phyloP scores from a whole-genome alignment of 2,113 vertebrate genomes.

The Hippocampus barbouri region DNA sequence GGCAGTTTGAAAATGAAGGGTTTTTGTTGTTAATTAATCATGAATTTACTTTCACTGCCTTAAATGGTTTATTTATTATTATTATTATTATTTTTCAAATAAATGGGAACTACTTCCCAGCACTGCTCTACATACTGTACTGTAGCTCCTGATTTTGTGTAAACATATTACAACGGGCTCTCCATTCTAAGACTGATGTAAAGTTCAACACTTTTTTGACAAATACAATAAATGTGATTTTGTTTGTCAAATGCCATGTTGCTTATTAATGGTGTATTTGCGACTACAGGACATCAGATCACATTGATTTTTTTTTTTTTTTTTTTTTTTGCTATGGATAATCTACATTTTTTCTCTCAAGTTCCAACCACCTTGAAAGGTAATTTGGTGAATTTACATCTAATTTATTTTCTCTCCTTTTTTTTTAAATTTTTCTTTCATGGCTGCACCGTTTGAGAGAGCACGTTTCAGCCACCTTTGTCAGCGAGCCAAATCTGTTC shows the following conservation, averaged over 20 bases:
- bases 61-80: slow-evolving; percentile 98
- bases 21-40: not conserved
- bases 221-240: slow-evolving; percentile 99
- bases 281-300: not conserved
- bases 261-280: slow-evolving; percentile 60
- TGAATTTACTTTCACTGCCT: slow-evolving; percentile 75
- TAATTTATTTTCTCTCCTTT: slow-evolving; percentile 35
- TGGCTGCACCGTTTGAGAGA: slow-evolving; percentile 53
- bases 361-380: slow-evolving; percentile 56
- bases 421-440: slow-evolving; percentile 18
- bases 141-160: slow-evolving; percentile 87
- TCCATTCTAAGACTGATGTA: slow-evolving; percentile 96
- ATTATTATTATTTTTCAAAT: slow-evolving; percentile 59
- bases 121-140: slow-evolving; percentile 80
- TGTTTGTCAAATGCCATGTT: slow-evolving; percentile 84
- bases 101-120: slow-evolving; percentile 79
- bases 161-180: slow-evolving; percentile 93
- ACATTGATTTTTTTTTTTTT: slow-evolving; percentile 32
- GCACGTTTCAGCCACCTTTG: slow-evolving; percentile 60
- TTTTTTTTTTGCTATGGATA: slow-evolving; percentile 52
- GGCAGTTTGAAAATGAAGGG: slow-evolving; percentile 45
- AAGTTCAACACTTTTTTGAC: slow-evolving; percentile 99
- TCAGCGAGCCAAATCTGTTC: slow-evolving; percentile 67
- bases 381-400: slow-evolving; percentile 38
- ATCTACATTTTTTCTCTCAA: slow-evolving; percentile 61